phyloP scores from a whole-genome alignment of 2,113 vertebrate species.

The Odontesthes bonariensis region DNA sequence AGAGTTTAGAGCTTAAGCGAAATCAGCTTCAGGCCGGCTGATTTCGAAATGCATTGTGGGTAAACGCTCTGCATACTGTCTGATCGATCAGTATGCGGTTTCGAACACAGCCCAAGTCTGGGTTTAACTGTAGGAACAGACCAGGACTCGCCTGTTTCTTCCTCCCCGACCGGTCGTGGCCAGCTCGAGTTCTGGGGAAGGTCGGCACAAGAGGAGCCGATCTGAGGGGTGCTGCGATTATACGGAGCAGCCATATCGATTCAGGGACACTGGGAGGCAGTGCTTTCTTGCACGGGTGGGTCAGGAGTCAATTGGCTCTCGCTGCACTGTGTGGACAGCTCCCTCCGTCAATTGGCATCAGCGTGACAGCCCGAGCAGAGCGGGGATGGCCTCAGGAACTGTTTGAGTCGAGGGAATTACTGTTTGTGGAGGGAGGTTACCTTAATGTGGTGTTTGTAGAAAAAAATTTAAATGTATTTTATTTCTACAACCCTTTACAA shows the following conservation, averaged over 20 bases:
- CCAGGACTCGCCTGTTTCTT: constrained; percentile 53
- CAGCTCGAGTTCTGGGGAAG: constrained; percentile 49
- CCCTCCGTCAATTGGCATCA: constrained; percentile 73
- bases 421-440: too few species aligned
- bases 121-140: too few species aligned
- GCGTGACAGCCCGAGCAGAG: constrained; percentile 47
- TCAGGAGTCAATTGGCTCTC: constrained; percentile 72
- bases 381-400: constrained; percentile 19
- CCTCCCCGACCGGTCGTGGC: constrained; percentile 59
- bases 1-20: too few species aligned
- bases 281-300: constrained; percentile 61
- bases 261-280: constrained; percentile 62
- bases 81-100: too few species aligned
- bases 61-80: too few species aligned
- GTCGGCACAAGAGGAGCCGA: constrained; percentile 71
- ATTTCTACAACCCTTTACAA: too few species aligned
- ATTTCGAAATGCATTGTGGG: too few species aligned
- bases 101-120: too few species aligned
- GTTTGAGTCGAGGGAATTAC: too few species aligned
- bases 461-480: too few species aligned
- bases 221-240: constrained; percentile 53
- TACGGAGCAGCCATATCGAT: constrained; percentile 72
- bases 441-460: too few species aligned
- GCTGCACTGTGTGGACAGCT: constrained; percentile 58
- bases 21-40: too few species aligned